A percentile compares a stretch with the other conserved stretches of the same genome.
Evolutionary conservation across 2,888 invertebrate species (phyloP).

Genomic region (Salticus scenicus): DNA sequence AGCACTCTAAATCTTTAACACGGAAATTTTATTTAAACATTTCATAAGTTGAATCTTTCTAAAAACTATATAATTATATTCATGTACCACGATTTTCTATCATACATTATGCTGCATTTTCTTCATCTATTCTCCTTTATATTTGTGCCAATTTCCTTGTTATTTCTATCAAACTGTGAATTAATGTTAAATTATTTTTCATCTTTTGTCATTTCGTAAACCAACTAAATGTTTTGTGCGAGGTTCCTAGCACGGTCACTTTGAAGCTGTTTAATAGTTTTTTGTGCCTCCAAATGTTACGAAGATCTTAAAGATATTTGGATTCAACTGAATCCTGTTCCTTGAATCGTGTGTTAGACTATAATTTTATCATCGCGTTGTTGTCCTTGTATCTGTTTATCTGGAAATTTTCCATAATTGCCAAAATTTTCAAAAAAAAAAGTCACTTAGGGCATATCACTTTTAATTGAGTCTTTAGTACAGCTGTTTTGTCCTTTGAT

Average conservation of each 20-base stretch:
- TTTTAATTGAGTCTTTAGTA: neutral
- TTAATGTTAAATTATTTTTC: conserved; percentile 47
- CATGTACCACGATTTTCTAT: conserved; percentile 48
- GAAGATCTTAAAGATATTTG: conserved; percentile 26
- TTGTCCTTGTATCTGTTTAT: conserved; percentile 46
- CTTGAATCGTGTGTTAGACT: conserved; percentile 39
- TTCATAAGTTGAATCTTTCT: conserved; percentile 41
- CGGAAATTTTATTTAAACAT: conserved; percentile 40
- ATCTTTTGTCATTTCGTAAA: conserved; percentile 38
- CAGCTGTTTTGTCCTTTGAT: neutral
- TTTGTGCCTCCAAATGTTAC: conserved; percentile 45
- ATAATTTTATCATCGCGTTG: conserved; percentile 62
- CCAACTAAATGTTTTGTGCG: conserved; percentile 46
- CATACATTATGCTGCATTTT: conserved; percentile 44
- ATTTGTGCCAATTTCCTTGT: conserved; percentile 66
- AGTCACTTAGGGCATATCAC: conserved; percentile 9
- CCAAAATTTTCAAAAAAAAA: neutral
- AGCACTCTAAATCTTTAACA: conserved; percentile 67
- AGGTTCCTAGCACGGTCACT: conserved; percentile 58
- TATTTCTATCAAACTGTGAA: conserved; percentile 41
- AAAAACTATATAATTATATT: conserved; percentile 33
- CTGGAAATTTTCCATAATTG: neutral
- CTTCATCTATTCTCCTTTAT: conserved; percentile 39
- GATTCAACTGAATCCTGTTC: conserved; percentile 50
- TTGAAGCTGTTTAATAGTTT: conserved; percentile 41